Conservation (phyloP, 92 coral and sea anemone genomes). For the Epizoanthus illoricatus region DNA sequence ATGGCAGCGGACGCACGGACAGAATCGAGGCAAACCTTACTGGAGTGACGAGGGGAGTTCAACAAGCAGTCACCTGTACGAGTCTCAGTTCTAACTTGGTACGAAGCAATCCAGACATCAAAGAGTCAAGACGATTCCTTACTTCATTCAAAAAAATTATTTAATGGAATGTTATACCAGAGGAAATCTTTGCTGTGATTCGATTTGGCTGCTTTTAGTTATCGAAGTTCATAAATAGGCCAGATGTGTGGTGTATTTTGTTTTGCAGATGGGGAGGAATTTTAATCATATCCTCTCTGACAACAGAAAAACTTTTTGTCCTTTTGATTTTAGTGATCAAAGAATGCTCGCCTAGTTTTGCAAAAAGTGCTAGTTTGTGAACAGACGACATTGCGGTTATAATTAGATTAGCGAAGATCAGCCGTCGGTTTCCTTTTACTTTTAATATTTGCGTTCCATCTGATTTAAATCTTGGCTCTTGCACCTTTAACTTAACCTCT, state of each 20-base stretch:
- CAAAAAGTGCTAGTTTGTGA: neutral
- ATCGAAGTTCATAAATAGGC: neutral
- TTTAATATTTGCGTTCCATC: no score
- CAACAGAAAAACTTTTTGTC: neutral
- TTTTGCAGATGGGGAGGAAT: slow-evolving; percentile 3
- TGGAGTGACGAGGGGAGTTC: slow-evolving; percentile 81
- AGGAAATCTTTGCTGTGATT: neutral
- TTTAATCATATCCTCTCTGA: neutral
- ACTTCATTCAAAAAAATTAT: slow-evolving; percentile 11
- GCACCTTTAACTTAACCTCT: no score
- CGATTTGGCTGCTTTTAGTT: slow-evolving; percentile 1
- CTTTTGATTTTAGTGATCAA: slow-evolving; percentile 4
- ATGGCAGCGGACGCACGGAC: slow-evolving; percentile 44
- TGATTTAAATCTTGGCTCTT: no score
- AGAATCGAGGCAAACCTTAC: slow-evolving; percentile 54
- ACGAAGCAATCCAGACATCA: neutral
- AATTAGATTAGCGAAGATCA: no score
- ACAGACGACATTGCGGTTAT: no score
- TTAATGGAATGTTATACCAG: slow-evolving; percentile 19
- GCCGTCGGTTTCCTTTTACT: no score
- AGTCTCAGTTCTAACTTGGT: slow-evolving; percentile 68
- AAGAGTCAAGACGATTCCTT: neutral
- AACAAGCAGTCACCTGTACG: slow-evolving; percentile 35
- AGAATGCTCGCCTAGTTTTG: neutral
- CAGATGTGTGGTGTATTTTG: neutral